These are phyloP conservation scores for Athetis lepigone DNA, from an alignment of 2,888 invertebrate genomes.

Conservation along the genomic window DNA sequence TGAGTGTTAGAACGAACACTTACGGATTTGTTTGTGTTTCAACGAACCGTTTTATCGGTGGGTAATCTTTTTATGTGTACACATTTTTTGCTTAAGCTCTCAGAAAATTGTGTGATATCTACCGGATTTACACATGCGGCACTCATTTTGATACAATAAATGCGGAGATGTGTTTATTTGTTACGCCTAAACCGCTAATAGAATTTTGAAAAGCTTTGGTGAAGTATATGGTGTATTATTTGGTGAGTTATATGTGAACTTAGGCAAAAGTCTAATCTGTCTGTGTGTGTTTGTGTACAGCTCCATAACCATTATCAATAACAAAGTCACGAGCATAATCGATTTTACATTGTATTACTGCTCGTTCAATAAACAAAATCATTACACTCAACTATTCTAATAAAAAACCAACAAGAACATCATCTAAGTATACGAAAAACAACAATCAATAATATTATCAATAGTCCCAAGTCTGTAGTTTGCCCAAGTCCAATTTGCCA, in stretches of 20 bases:
- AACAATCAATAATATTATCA: constrained; percentile 26
- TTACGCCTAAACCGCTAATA: too few relatives aligned
- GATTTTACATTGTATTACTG: neutral
- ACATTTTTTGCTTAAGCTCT: constrained; percentile 36
- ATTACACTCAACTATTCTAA: neutral
- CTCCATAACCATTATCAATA: too few relatives aligned
- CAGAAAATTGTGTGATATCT: constrained; percentile 25
- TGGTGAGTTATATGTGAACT: too few relatives aligned
- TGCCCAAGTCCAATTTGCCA: constrained; percentile 46
- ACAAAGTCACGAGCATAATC: too few relatives aligned
- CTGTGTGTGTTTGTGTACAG: too few relatives aligned
- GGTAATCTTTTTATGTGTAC: constrained; percentile 38
- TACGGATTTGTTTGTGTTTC: constrained; percentile 40
- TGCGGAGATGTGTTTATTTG: too few relatives aligned
- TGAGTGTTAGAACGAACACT: constrained; percentile 38
- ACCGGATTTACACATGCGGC: constrained; percentile 14
- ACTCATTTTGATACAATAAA: too few relatives aligned
- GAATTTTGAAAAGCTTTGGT: too few relatives aligned
- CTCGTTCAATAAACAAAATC: neutral
- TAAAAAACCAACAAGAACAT: neutral
- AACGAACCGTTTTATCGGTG: constrained; percentile 26
- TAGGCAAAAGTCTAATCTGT: too few relatives aligned
- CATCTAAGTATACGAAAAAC: constrained; percentile 10
- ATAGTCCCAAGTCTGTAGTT: constrained; percentile 21
- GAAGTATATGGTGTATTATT: too few relatives aligned